Evolutionary conservation across 1,140 invertebrate species (phyloP).

Genomic region (Radopholus similis): DNA sequence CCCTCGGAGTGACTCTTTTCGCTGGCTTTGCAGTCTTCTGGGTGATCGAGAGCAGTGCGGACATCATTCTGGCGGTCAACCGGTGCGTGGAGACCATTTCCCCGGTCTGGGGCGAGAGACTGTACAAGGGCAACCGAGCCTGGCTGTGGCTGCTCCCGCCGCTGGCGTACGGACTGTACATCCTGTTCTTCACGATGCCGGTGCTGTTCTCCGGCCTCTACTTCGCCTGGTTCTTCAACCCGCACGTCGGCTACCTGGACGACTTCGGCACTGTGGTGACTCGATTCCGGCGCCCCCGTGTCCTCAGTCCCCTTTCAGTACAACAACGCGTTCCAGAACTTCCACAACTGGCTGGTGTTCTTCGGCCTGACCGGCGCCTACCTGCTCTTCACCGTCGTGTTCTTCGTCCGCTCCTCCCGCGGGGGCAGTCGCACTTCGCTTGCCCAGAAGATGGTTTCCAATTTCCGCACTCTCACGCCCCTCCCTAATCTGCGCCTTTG

Average conservation of each 20-base stretch:
- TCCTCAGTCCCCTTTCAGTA: too few relatives aligned
- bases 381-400: constrained; percentile 3
- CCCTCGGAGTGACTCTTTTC: neutral
- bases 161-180: neutral
- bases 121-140: neutral
- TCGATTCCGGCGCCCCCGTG: too few relatives aligned
- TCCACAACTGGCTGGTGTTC: constrained; percentile 15
- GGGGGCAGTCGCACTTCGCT: neutral
- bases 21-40: constrained; percentile 9
- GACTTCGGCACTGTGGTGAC: constrained; percentile 18
- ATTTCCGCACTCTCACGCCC: too few relatives aligned
- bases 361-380: constrained; percentile 7
- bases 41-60: constrained; percentile 12
- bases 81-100: constrained; percentile 3
- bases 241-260: constrained; percentile 20
- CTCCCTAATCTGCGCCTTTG: too few relatives aligned
- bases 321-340: constrained; percentile 6
- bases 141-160: neutral
- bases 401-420: neutral
- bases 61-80: constrained; percentile 15
- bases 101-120: neutral
- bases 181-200: neutral
- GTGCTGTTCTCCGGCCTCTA: constrained; percentile 14
- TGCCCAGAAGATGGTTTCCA: constrained; percentile 19
- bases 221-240: constrained; percentile 18